These are phyloP conservation scores for Bursaphelenchus okinawaensis DNA, from an alignment of 2,888 invertebrate genomes.

Conservation along the genomic window DNA sequence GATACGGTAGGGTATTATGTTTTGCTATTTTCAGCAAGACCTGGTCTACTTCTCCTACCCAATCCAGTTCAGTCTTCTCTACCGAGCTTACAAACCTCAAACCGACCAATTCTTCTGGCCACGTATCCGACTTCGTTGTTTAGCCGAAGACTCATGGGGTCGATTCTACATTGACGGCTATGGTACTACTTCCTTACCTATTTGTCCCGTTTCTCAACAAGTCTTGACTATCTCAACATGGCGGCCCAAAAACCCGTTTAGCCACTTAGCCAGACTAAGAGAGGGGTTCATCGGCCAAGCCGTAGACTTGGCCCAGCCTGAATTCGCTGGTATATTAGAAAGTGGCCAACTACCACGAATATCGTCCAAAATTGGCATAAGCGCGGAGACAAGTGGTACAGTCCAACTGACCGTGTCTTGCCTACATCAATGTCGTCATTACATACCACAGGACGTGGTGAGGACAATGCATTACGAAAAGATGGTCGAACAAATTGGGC, in stretches of 20 bases:
- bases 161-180: constrained; percentile 24
- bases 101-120: constrained; percentile 20
- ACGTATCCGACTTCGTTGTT: constrained; percentile 21
- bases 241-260: constrained; percentile 17
- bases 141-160: constrained; percentile 27
- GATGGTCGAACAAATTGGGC: constrained; percentile 37
- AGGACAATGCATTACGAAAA: constrained; percentile 35
- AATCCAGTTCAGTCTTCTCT: constrained; percentile 7
- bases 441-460: constrained; percentile 31
- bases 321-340: not conserved
- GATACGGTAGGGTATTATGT: too few relatives aligned
- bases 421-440: constrained; percentile 32
- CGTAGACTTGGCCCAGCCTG: constrained; percentile 19
- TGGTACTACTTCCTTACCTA: constrained; percentile 15
- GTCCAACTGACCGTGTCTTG: constrained; percentile 18
- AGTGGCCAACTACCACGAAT: not conserved
- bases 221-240: constrained; percentile 17
- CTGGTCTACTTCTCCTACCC: constrained; percentile 7
- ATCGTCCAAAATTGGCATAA: constrained; percentile 24
- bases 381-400: constrained; percentile 28
- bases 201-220: constrained; percentile 1
- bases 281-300: constrained; percentile 30
- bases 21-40: not conserved
- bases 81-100: not conserved
- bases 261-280: constrained; percentile 12